These are phyloP conservation scores for Cirrhinus mrigala DNA, from an alignment of 2,797 vertebrate genomes.

Conservation along the genomic window DNA sequence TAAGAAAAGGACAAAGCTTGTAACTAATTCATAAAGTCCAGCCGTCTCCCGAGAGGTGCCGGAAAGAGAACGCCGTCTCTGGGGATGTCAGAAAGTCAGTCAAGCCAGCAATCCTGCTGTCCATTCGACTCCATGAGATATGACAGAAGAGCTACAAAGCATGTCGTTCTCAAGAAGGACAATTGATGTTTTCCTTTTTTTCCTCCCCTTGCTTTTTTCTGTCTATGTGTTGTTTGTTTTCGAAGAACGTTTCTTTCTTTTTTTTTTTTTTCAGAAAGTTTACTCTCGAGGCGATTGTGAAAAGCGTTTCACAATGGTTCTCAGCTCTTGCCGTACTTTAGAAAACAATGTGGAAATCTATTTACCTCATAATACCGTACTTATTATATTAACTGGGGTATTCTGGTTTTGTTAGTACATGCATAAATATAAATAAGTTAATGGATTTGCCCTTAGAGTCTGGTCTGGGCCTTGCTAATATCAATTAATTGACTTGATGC, in stretches of 20 bases:
- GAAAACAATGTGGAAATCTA: conserved; percentile 41
- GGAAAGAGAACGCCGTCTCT: conserved; percentile 74
- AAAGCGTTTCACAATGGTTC: conserved; percentile 71
- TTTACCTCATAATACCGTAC: conserved; percentile 5
- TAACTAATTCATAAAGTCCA: conserved; percentile 88
- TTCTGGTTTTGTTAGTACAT: conserved; percentile 34
- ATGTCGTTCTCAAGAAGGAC: conserved; percentile 83
- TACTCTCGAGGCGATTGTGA: conserved; percentile 70
- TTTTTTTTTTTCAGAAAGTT: conserved; percentile 69
- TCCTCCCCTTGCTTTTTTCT: conserved; percentile 43
- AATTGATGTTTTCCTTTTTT: conserved; percentile 80
- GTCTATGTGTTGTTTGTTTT: conserved; percentile 77
- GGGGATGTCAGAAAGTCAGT: conserved; percentile 80
- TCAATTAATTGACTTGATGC: conserved; percentile 47
- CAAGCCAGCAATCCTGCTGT: conserved; percentile 77
- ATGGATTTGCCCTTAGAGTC: conserved; percentile 26
- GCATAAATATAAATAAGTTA: conserved; percentile 23
- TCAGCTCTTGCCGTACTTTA: conserved; percentile 41
- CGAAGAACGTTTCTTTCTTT: conserved; percentile 52
- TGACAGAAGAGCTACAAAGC: conserved; percentile 84
- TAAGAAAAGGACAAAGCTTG: conserved; percentile 76
- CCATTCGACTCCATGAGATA: conserved; percentile 82
- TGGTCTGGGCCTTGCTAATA: conserved; percentile 23
- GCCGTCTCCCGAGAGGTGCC: conserved; percentile 73
- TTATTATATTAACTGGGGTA: conserved; percentile 6